A percentile compares a stretch with the other conserved stretches of the same genome.
These are phyloP conservation scores for Coregonus sp. DNA, from an alignment of 2,797 vertebrate species.

Conservation along the genomic window DNA sequence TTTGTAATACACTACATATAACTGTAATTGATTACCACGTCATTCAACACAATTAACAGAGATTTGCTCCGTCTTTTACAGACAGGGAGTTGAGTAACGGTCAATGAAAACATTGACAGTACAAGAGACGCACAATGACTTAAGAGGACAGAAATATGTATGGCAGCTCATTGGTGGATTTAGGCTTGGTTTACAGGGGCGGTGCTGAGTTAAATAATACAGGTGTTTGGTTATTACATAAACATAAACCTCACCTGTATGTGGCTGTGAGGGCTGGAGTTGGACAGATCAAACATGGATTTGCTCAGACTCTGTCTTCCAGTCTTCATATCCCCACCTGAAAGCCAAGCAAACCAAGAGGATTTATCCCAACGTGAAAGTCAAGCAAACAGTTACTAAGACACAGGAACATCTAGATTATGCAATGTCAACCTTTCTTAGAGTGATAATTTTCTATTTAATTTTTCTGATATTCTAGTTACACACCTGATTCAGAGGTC, in stretches of 20 bases:
- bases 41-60: constrained; percentile 22
- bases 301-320: constrained; percentile 67
- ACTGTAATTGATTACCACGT: constrained; percentile 34
- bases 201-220: background rate
- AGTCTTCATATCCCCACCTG: constrained; percentile 77
- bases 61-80: background rate
- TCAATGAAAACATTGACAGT: constrained; percentile 11
- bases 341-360: constrained; percentile 23
- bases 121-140: background rate
- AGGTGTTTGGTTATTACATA: constrained; percentile 46
- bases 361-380: background rate
- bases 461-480: no score
- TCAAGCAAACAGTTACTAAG: no score
- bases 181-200: constrained; percentile 36
- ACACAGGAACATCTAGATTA: no score
- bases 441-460: no score
- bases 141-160: background rate
- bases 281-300: constrained; percentile 88
- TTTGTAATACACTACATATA: background rate
- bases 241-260: constrained; percentile 67
- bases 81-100: constrained; percentile 14
- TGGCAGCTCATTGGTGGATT: constrained; percentile 13
- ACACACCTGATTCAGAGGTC: no score
- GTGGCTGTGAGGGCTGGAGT: constrained; percentile 65
- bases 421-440: no score